Evolutionary conservation across 2,888 invertebrate genomes (phyloP), one percentile per base, ranked within the genome.

Genomic region (Drosophila sordidapex): DNA sequence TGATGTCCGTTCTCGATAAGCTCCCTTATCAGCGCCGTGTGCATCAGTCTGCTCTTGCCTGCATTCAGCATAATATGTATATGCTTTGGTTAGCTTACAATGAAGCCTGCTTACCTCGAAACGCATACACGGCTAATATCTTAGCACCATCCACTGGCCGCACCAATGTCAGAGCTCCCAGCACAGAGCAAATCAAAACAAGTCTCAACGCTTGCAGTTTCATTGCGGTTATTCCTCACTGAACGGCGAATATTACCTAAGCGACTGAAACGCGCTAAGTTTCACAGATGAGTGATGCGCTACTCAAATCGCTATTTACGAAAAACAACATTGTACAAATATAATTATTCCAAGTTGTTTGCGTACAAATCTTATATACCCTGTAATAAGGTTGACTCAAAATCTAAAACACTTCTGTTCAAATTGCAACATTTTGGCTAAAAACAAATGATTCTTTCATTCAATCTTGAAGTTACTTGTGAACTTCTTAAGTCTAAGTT

Each of bases 1-100:
- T 82, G 68, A 38, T 87, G 94, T 0, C 94, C 92, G 89, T 8
- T 79, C 29, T 79, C 82, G 0, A 94, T 90, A 1, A 94, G 89
- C 15, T 93, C 93, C 63, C 93, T 92, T 51, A 94, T 91, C 51
- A 94, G 65, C 0, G 92, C 83, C 29, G 92, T 93, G 70, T 92
- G 92, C 93, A 94, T 94, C 73, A 93, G n/a, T n/a, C 94, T 94
- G 43, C 94, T 94, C 69, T 92, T 94, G 2, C 91, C 85, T 87
- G 51, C 1, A 29, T 6, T 8, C 2, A 5, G 4, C 3, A 0
- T 4, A 48, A 10, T 2, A 4, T 15, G 25, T 31, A 18, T 0
- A 21, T 1, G 2, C 6, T 6, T 5, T 5, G 15, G 13, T 27
- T 18, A 4, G 0, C 13, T 10, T n/a, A 35, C 21, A 40, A 43